phyloP scores from a whole-genome alignment of 2,797 vertebrate genomes.

The Anableps anableps region DNA sequence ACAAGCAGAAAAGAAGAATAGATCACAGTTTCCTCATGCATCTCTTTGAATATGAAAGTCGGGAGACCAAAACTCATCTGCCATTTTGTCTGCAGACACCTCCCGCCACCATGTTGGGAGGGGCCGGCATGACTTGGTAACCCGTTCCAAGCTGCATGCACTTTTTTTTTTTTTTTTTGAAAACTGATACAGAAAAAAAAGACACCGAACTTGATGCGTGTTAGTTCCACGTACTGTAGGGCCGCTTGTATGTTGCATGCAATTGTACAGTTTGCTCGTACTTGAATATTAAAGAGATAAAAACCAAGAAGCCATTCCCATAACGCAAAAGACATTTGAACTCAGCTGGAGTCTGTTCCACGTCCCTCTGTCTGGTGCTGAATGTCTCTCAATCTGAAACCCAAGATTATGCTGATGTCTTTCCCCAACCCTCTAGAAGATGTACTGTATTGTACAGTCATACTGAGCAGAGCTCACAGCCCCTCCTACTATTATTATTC shows the following conservation, averaged over 20 bases:
- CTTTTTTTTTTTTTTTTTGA: conserved; percentile 72
- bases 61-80: conserved; percentile 82
- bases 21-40: conserved; percentile 80
- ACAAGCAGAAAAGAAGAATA: conserved; percentile 47
- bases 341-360: conserved; percentile 84
- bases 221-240: conserved; percentile 94
- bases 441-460: conserved; percentile 68
- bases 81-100: conserved; percentile 82
- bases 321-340: conserved; percentile 87
- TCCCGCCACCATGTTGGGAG: conserved; percentile 75
- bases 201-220: conserved; percentile 90
- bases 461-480: conserved; percentile 71
- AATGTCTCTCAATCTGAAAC: conserved; percentile 92
- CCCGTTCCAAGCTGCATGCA: conserved; percentile 96
- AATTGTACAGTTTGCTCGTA: conserved; percentile 99
- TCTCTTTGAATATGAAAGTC: conserved; percentile 84
- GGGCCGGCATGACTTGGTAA: conserved; percentile 93
- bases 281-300: conserved; percentile 92
- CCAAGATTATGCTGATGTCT: conserved; percentile 83
- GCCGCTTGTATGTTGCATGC: conserved; percentile 99
- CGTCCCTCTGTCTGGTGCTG: conserved; percentile 87
- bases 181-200: conserved; percentile 76
- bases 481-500: conserved; percentile 65
- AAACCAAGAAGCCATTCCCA: conserved; percentile 97
- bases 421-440: conserved; percentile 64